A percentile compares a stretch with the other conserved stretches of the same genome.
Conservation (phyloP, 2,888 invertebrate species). For the Drosophila prostipennis region DNA sequence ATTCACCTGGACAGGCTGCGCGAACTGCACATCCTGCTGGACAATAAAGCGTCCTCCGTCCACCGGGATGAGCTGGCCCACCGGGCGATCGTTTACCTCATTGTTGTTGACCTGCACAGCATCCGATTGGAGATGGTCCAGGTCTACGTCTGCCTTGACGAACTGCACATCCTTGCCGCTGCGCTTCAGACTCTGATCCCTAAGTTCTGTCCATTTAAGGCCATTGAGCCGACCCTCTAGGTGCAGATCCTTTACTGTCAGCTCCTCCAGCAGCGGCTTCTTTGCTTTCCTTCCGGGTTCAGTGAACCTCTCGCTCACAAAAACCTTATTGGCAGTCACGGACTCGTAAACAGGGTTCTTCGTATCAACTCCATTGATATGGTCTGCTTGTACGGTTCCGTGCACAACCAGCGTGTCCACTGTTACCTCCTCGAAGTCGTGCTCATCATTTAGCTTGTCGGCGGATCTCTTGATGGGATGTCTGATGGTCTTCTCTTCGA, state of each 20-base stretch:
- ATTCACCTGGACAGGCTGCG: constrained; percentile 82
- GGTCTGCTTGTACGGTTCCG: constrained; percentile 57
- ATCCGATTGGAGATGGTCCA: constrained; percentile 77
- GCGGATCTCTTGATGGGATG: constrained; percentile 40
- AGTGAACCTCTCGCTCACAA: constrained; percentile 54
- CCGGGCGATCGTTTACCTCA: constrained; percentile 67
- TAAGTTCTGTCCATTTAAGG: constrained; percentile 83
- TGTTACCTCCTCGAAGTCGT: constrained; percentile 69
- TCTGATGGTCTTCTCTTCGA: constrained; percentile 58
- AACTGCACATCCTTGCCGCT: constrained; percentile 84
- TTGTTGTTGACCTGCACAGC: constrained; percentile 71
- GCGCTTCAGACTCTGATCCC: constrained; percentile 84
- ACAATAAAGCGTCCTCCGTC: constrained; percentile 83
- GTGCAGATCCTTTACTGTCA: constrained; percentile 84
- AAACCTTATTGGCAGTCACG: constrained; percentile 69
- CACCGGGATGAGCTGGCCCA: constrained; percentile 82
- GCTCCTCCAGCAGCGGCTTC: constrained; percentile 38
- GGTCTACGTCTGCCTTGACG: constrained; percentile 76
- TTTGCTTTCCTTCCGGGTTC: constrained; percentile 23
- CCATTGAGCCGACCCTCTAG: constrained; percentile 85
- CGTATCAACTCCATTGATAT: constrained; percentile 70
- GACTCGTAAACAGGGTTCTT: constrained; percentile 70
- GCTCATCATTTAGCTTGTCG: constrained; percentile 27
- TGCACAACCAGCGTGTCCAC: constrained; percentile 76
- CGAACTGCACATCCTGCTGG: constrained; percentile 84